A percentile compares a stretch with the other conserved stretches of the same genome.
phyloP scores from a whole-genome alignment of 2,888 invertebrate species.

The Phortica magna region DNA sequence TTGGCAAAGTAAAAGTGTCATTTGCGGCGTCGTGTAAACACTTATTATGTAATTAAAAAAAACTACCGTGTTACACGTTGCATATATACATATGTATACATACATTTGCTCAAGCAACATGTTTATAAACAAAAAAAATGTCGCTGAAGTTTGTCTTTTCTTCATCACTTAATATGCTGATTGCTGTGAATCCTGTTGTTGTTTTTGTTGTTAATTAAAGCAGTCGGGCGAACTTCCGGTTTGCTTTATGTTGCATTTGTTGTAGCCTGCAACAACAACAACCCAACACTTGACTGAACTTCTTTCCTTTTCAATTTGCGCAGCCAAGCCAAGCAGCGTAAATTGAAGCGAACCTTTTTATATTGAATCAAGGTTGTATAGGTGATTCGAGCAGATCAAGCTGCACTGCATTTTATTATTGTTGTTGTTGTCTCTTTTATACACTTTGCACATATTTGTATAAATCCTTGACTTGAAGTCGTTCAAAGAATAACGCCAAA shows the following conservation, averaged over 20 bases:
- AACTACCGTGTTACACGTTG: no score
- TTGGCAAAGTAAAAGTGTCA: conserved; percentile 8
- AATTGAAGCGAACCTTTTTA: background rate
- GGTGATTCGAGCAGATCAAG: no score
- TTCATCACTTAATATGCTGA: background rate
- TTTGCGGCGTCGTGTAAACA: background rate
- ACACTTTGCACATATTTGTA: no score
- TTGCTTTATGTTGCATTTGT: background rate
- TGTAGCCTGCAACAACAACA: background rate
- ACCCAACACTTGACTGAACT: background rate
- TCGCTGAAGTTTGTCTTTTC: background rate
- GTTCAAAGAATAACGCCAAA: no score
- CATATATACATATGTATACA: no score
- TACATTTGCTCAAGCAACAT: no score
- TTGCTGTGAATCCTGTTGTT: background rate
- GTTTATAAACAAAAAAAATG: conserved; percentile 8
- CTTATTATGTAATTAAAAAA: background rate
- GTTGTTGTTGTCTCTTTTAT: no score
- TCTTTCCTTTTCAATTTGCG: background rate
- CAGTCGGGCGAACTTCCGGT: conserved; percentile 27
- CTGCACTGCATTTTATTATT: no score
- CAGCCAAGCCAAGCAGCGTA: background rate
- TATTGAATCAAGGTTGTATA: no score
- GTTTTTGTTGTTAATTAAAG: conserved; percentile 12
- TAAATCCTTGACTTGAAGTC: no score